Evolutionary conservation across 2,888 invertebrate genomes (phyloP), one percentile per base, ranked within the genome.

Genomic region (Nudaria mundana): DNA sequence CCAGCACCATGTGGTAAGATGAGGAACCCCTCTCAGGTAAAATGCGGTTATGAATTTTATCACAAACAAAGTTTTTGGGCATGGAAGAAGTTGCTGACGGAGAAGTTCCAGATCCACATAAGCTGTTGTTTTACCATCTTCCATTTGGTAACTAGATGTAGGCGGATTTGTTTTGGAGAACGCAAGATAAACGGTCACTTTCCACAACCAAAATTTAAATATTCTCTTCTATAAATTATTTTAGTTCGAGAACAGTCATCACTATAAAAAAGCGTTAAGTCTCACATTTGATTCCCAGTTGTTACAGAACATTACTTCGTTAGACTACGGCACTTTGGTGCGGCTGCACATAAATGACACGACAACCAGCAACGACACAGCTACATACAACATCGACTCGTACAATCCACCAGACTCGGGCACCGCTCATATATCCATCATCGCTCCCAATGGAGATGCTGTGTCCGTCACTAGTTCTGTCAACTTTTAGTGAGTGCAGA

Each of bases 381-480:
- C 77, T 3, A 83, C 92, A 57, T 97, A 97, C 64, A 95, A 94
- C 0, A 94, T 93, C 0, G 69, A 87, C 0, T 81, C 84, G 40
- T 91, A 89, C 66, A 82, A 72, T 48, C 80, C 89, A 40, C 87
- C 89, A 0, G 92, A 94, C 64, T 90, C 92, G 28, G 98, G 98
- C 22, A 99, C 99, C 0, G 94, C 98, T 0, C 98, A 99, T 68
- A 91, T 97, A 18, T 95, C 96, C 0, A 92, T 98, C 26, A 76
- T 98, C 13, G 95, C 93, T 1, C 90, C 91, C 3, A 94, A 96
- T 69, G 98, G 98, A 0, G 97, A 98, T 71, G 98, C 98, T 0
- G 97, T 98, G 0, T 94, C 98, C 0, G 93, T 95, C 0, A 98
- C 98, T 1, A 96, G 97, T 55, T 96, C 98, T 1, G 91, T 97